These are phyloP conservation scores for Dipodomys merriami DNA, from an alignment of 2,113 vertebrate genomes.

Conservation along the genomic window DNA sequence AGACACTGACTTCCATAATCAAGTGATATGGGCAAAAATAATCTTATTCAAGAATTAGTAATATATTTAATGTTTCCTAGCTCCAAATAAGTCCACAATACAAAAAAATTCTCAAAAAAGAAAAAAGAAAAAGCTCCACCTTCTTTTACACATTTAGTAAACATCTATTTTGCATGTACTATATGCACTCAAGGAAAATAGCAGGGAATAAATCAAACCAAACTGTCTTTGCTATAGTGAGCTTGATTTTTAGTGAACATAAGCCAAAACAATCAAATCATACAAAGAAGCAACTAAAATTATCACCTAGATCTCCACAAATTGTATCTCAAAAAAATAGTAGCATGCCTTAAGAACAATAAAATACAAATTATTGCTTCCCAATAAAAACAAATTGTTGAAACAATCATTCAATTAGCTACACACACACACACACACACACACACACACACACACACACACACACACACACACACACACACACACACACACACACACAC, in stretches of 20 bases:
- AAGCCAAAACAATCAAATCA: background rate
- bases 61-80: background rate
- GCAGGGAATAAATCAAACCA: background rate
- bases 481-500: background rate
- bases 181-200: background rate
- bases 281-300: background rate
- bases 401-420: background rate
- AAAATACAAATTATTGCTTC: background rate
- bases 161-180: background rate
- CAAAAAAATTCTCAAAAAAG: background rate
- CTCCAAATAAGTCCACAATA: background rate
- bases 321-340: background rate
- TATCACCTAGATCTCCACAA: conserved; percentile 39
- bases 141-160: background rate
- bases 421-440: background rate
- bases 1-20: background rate
- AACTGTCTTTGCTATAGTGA: background rate
- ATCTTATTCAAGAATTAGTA: background rate
- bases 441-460: background rate
- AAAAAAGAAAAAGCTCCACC: background rate
- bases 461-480: background rate
- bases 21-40: conserved; percentile 23
- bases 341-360: background rate
- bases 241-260: background rate
- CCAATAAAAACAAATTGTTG: background rate